Evolutionary conservation across 1,140 invertebrate genomes (phyloP).

Genomic region (Metopolophium dirhodum): DNA sequence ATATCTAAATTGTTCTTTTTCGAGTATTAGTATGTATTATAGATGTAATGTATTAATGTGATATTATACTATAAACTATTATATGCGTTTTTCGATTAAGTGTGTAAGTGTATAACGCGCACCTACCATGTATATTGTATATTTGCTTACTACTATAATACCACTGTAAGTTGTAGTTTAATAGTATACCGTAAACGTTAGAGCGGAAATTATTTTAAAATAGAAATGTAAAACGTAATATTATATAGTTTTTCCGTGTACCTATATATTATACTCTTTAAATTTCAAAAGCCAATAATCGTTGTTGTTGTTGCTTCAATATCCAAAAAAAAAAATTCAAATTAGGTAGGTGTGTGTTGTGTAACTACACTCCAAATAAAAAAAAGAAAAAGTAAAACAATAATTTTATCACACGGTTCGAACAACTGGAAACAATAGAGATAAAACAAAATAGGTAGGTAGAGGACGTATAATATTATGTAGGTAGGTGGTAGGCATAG

Average conservation of each 20-base stretch:
- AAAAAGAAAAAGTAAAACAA: slow-evolving; percentile 10
- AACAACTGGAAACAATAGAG: slow-evolving; percentile 15
- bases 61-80: too few species aligned
- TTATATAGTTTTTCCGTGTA: too few species aligned
- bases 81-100: background rate
- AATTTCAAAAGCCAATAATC: too few species aligned
- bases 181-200: background rate
- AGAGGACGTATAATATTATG: slow-evolving; percentile 11
- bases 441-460: slow-evolving; percentile 2
- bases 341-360: slow-evolving; percentile 12
- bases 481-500: background rate
- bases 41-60: too few species aligned
- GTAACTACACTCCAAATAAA: background rate
- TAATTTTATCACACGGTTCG: slow-evolving; percentile 2
- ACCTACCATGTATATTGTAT: too few species aligned
- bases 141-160: background rate
- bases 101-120: too few species aligned
- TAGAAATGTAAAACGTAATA: too few species aligned
- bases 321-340: background rate
- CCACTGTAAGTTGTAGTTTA: background rate
- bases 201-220: background rate
- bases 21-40: too few species aligned
- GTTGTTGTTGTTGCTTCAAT: too few species aligned
- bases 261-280: too few species aligned
- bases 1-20: too few species aligned